Evolutionary conservation across 2,113 vertebrate species (phyloP), one percentile per base, ranked within the genome.

Genomic region (Crotophaga sulcirostris): DNA sequence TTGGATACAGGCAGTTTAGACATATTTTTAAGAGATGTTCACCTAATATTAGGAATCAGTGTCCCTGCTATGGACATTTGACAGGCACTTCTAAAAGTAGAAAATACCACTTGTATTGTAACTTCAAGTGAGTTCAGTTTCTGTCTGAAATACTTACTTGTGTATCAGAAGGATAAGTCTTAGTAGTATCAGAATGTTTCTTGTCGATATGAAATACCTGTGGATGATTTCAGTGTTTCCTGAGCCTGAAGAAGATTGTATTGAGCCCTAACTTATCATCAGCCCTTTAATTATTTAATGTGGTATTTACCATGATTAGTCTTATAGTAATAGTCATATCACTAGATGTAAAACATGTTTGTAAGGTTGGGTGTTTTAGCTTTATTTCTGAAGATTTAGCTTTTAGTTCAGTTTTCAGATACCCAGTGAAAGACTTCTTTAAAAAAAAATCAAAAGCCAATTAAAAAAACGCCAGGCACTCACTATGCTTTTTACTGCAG

Each of bases 401-500:
- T 85, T 89, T 84, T 40, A 70, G 28, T 74, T 79, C 78, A 54
- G 69, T 21, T 94, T 93, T 72, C 29, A 81, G 42, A 58, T 91
- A 55, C 6, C 19, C 26, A 20, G 6, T 67, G 38, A 91, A n/a
- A 95, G 31, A 38, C n/a, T 75, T 62, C 28, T 3, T 70, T 58
- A 10, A 36, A 40, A 5, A 62, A 11, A 58, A 68, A 47, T 58
- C 84, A n/a, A 80, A 87, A 76, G 52, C 2, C 51, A 82, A 91
- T 47, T 59, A 10, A 89, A 63, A 75, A 78, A 44, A 5, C 9
- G 14, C 7, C 5, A 56, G 52, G 12, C 9, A 80, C 7, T 74
- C 10, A 5, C 20, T 90, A 11, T 68, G 40, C 12, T 78, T 94
- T 94, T 91, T 91, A 26, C 79, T 97, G 59, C 97, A 99, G 99